Base-by-base conservation (phyloP, 2,888 invertebrate genomes). In the Linyphia triangularis region DNA sequence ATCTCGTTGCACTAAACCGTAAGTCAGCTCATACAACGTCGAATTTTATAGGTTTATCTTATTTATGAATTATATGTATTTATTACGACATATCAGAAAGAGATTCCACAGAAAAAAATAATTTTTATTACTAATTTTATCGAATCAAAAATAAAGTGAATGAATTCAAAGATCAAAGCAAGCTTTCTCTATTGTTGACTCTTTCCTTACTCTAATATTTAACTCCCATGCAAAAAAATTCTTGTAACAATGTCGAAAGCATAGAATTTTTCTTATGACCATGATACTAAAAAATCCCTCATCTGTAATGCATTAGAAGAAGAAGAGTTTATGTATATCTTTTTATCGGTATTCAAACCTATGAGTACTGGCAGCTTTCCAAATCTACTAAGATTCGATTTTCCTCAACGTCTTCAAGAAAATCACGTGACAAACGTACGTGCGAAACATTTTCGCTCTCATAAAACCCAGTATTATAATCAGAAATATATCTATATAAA, bases 401-500 rank as follows among this genome's bases (percentile, higher is more conserved):
- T 86, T 82, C 59, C 22, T 9, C 22, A n/a, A 75, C 75, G 65
- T 43, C 72, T 63, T 63, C 22, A 85, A 79, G 65, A 81, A 85
- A 81, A 81, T 86, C 81, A 79, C 86, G 79, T 86, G 81, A 72
- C 79, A 79, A 75, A 86, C 63, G 59, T 57, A 86, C 86, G 86
- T 81, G 86, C 72, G 73, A 86, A 86, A 81, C 81, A 81, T 86
- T 86, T 73, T 86, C 65, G 73, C 81, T 65, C 81, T 73, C 86
- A 67, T 86, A 86, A 86, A 86, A 86, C 73, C 57, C 24, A 57
- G 78, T 67, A 79, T 86, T 86, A 81, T 73, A 86, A 86, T 86
- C 79, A 86, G 67, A 81, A 73, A 86, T 78, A 65, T 65, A 37
- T 67, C 73, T 65, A 37, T 59, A 37, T 57, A 72, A 84, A 84